These are phyloP conservation scores for Sclerurus mexicanus DNA, from an alignment of 2,113 vertebrate species.

Conservation along the genomic window DNA sequence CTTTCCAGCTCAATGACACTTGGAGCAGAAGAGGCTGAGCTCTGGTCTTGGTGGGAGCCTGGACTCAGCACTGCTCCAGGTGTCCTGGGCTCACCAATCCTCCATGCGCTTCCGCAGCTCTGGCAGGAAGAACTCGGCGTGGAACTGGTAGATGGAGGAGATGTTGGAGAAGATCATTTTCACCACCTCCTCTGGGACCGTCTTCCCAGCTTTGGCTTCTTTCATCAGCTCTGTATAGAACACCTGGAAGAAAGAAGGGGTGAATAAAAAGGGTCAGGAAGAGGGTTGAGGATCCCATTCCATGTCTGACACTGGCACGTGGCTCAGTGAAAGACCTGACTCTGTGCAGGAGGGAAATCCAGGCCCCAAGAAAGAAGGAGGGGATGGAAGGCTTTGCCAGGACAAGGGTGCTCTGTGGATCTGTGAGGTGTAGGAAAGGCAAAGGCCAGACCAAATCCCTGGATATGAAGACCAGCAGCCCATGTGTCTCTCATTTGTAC, in stretches of 20 bases:
- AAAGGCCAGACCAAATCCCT: background rate
- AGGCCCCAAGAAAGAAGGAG: background rate
- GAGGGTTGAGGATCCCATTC: background rate
- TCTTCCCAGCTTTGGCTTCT: conserved; percentile 77
- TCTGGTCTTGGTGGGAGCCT: background rate
- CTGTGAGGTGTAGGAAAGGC: background rate
- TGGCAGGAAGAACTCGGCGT: conserved; percentile 84
- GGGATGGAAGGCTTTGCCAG: background rate
- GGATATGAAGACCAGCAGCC: background rate
- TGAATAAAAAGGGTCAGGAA: background rate
- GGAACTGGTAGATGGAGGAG: conserved; percentile 89
- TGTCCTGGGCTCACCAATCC: conserved; percentile 74
- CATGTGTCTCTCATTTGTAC: rapidly evolving
- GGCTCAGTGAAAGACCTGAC: background rate
- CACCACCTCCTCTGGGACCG: conserved; percentile 83
- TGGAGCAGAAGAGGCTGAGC: background rate
- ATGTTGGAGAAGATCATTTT: conserved; percentile 90
- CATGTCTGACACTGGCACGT: background rate
- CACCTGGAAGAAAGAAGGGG: conserved; percentile 64
- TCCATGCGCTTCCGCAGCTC: conserved; percentile 83
- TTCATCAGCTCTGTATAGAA: conserved; percentile 81
- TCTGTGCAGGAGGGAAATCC: background rate
- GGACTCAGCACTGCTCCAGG: background rate
- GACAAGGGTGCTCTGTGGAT: background rate
- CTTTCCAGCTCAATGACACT: background rate